Evolutionary conservation across 2,888 invertebrate genomes (phyloP).

Genomic region (Seira ritae): DNA sequence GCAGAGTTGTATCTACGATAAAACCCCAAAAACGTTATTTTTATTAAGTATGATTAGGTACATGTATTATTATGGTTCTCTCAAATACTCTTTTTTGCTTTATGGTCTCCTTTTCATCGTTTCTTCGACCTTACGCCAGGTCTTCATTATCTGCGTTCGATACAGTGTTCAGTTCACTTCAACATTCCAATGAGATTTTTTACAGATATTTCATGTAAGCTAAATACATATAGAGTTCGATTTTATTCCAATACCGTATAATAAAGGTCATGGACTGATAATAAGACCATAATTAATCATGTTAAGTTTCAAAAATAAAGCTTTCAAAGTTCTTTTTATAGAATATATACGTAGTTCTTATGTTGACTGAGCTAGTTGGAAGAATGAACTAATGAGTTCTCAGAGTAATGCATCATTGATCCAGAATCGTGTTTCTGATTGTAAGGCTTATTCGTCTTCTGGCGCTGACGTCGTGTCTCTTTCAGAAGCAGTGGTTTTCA

Average conservation of each 20-base stretch:
- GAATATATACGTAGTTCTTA: background rate
- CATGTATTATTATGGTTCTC: background rate
- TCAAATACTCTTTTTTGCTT: background rate
- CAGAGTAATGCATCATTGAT: background rate
- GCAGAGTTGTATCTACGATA: background rate
- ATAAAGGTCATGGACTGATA: too few relatives aligned
- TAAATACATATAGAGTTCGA: too few relatives aligned
- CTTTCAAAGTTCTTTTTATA: background rate
- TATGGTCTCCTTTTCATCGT: background rate
- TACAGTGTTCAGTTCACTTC: too few relatives aligned
- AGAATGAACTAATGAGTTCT: background rate
- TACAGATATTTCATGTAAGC: too few relatives aligned
- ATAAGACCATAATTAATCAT: too few relatives aligned
- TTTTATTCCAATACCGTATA: too few relatives aligned
- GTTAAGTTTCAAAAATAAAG: background rate
- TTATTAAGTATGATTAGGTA: background rate
- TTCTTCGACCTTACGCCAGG: too few relatives aligned
- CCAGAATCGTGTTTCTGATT: background rate
- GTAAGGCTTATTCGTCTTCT: slow-evolving; percentile 22
- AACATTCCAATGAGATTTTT: too few relatives aligned
- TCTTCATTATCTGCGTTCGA: too few relatives aligned
- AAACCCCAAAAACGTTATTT: background rate
- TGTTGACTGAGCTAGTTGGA: background rate
- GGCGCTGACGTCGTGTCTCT: background rate
- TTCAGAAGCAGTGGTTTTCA: background rate